phyloP scores from a whole-genome alignment of 2,113 vertebrate species.

The Pungitius pungitius region DNA sequence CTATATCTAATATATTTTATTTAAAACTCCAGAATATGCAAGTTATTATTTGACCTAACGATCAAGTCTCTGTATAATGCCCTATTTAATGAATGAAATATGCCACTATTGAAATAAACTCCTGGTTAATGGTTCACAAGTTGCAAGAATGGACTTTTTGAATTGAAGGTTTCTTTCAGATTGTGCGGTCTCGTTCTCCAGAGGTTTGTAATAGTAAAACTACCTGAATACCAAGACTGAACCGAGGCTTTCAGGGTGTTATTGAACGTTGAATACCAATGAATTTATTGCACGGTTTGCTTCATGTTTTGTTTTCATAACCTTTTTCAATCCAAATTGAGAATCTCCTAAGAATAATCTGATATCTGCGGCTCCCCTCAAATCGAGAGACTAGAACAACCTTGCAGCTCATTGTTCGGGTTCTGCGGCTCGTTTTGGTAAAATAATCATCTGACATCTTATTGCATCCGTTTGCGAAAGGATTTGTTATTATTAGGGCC shows the following conservation, averaged over 20 bases:
- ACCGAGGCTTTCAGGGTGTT: neutral
- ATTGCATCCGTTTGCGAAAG: neutral
- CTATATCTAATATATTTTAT: slow-evolving; percentile 77
- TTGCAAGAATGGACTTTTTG: neutral
- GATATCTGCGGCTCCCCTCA: neutral
- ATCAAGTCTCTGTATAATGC: slow-evolving; percentile 57
- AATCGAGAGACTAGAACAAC: neutral
- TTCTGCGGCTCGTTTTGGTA: neutral
- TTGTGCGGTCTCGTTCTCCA: neutral
- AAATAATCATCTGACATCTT: neutral
- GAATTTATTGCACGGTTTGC: neutral
- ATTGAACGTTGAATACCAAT: neutral
- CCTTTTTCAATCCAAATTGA: neutral
- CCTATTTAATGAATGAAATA: slow-evolving; percentile 51
- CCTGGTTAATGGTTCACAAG: slow-evolving; percentile 30
- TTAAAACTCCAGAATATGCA: slow-evolving; percentile 58
- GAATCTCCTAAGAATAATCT: neutral
- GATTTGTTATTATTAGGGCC: neutral
- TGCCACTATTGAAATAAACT: slow-evolving; percentile 66
- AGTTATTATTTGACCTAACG: slow-evolving; percentile 50
- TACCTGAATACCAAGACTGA: neutral
- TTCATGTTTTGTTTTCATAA: neutral
- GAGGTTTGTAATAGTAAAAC: no score
- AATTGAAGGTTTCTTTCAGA: neutral
- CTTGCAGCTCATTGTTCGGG: neutral